Percentiles rank a stretch among this genome's conserved stretches.
phyloP scores from a whole-genome alignment of 1,140 invertebrate genomes.

The Megalonaias nervosa region DNA sequence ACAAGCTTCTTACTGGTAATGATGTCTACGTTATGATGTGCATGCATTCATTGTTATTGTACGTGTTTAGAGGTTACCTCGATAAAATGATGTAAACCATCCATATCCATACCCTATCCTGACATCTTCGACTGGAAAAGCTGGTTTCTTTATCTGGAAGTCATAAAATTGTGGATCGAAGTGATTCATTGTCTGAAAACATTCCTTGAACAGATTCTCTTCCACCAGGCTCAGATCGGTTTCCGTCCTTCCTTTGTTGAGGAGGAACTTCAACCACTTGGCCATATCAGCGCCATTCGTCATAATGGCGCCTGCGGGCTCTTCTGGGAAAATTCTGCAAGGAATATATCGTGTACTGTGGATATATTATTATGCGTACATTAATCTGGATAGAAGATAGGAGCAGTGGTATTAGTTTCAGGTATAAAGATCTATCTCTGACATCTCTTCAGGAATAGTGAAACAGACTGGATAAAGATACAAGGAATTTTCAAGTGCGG shows the following conservation, averaged over 20 bases:
- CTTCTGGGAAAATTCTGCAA: not conserved
- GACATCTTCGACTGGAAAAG: slow-evolving; percentile 14
- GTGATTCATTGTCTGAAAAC: not conserved
- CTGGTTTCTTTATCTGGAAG: not conserved
- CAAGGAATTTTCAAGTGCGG: too few relatives aligned
- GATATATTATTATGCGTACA: too few relatives aligned
- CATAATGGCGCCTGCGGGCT: slow-evolving; percentile 14
- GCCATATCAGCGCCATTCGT: not conserved
- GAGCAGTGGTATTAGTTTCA: too few relatives aligned
- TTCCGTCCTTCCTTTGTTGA: not conserved
- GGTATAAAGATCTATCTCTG: too few relatives aligned
- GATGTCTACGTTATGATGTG: too few relatives aligned
- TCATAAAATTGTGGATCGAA: too few relatives aligned
- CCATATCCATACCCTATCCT: slow-evolving; percentile 14
- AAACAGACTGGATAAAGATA: too few relatives aligned
- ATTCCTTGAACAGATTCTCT: not conserved
- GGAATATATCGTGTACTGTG: not conserved
- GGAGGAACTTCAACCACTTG: slow-evolving; percentile 3
- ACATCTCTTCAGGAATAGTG: too few relatives aligned
- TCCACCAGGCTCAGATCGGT: not conserved
- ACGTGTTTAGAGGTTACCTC: not conserved
- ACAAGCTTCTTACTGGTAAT: too few relatives aligned
- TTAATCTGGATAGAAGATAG: too few relatives aligned
- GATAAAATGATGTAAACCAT: slow-evolving; percentile 9
- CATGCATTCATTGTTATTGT: too few relatives aligned